Evolutionary conservation across 2,888 invertebrate genomes (phyloP), one percentile per base, ranked within the genome.

Genomic region (Lysandra bellargus): DNA sequence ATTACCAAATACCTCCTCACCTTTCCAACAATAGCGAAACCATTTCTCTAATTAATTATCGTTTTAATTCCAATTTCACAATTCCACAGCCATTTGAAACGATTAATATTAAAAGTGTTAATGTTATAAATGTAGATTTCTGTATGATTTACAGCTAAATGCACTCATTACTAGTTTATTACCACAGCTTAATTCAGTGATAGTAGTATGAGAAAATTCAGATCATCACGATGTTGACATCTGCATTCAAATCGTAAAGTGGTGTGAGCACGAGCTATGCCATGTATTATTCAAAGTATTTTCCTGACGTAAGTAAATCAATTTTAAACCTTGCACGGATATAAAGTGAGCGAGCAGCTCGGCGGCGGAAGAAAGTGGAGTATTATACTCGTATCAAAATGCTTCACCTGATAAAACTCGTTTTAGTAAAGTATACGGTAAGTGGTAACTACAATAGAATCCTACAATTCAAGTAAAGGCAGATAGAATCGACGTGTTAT

Each of bases 1-100:
- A 69, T 69, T 69, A 69, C 69, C 69, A 37, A 69, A 69, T 69
- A 69, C 69, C 69, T 69, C 69, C 69, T 69, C 69, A 69, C 69
- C 69, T 69, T 69, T 33, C 69, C 33, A 69, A 69, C 69, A 69
- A 69, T 69, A 69, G 69, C 33, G 69, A 69, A 69, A 69, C 69
- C 69, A 69, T 33, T 69, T 69, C 69, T 37, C 69, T 69, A 69
- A 69, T 69, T 69, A 69, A 69, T 69, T 69, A 69, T 69, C 69
- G 69, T 37, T 69, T 69, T 33, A 37, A 69, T 69, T 69, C 33
- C 17, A 69, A 69, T 69, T 69, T 69, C 69, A 69, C 69, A 17
- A 69, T 69, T 33, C 69, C 37, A 69, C 69, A 37, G 69, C 33
- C 33, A 69, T 69, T 69, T 69, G 69, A 69, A 69, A 69, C 14